A percentile compares a stretch with the other conserved stretches of the same genome.
Conservation (phyloP, 2,888 invertebrate genomes). For the Dicyrtoma fusca region DNA sequence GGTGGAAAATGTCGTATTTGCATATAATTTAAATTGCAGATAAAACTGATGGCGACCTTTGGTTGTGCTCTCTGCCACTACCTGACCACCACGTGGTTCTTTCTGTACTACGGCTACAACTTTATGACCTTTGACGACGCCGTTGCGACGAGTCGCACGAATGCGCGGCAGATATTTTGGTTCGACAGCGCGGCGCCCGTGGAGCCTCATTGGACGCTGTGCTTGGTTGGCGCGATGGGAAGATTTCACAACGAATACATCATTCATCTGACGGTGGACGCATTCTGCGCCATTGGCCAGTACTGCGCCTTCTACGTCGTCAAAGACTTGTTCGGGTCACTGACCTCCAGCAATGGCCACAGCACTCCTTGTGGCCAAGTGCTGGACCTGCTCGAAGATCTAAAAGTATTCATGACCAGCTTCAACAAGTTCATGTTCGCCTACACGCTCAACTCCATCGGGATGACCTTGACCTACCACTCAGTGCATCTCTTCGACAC, state of each 20-base stretch:
- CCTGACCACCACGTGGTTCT: not conserved
- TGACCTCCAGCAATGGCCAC: not conserved
- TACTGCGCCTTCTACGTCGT: not conserved
- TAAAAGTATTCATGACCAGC: not conserved
- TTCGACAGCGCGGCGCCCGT: no score
- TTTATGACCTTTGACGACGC: not conserved
- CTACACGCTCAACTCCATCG: constrained; percentile 4
- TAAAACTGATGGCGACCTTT: not conserved
- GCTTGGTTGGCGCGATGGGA: not conserved
- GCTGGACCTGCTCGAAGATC: not conserved
- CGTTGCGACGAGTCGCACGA: not conserved
- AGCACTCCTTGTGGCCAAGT: not conserved
- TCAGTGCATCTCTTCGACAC: constrained; percentile 17
- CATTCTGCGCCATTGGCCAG: not conserved
- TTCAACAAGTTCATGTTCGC: not conserved
- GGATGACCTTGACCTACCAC: constrained; percentile 9
- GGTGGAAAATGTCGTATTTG: no score
- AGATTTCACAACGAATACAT: not conserved
- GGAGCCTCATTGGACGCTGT: no score
- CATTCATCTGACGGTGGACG: not conserved
- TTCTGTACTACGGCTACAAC: not conserved
- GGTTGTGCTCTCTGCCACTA: not conserved
- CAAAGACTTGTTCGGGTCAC: not conserved
- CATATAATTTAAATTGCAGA: constrained; percentile 1
- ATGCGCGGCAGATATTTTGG: constrained; percentile 9